phyloP scores from a whole-genome alignment of 2,113 vertebrate species.

The Vidua macroura region DNA sequence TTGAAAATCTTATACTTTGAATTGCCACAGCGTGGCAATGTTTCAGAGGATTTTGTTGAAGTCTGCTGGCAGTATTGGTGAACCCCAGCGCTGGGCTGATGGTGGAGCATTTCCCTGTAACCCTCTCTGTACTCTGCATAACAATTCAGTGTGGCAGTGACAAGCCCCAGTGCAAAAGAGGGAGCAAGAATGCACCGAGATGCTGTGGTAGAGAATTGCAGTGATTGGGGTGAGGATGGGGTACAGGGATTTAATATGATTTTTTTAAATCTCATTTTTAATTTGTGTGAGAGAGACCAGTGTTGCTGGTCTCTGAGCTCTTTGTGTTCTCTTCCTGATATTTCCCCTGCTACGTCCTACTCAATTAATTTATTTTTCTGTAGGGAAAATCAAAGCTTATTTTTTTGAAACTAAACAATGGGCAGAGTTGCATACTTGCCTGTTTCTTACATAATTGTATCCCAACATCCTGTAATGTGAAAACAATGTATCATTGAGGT shows the following conservation, averaged over 20 bases:
- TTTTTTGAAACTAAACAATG: neutral
- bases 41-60: neutral
- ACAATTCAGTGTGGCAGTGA: neutral
- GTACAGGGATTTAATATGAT: neutral
- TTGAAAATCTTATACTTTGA: neutral
- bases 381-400: neutral
- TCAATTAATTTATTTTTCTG: neutral
- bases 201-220: neutral
- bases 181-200: neutral
- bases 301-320: neutral
- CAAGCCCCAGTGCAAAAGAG: neutral
- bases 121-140: neutral
- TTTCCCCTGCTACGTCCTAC: accelerated
- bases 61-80: accelerated
- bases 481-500: neutral
- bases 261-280: neutral
- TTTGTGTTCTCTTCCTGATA: neutral
- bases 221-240: neutral
- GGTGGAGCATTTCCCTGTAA: neutral
- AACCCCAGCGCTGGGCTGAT: neutral
- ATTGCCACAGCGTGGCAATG: slow-evolving; percentile 57
- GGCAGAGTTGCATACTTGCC: neutral
- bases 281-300: neutral
- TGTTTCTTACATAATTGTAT: neutral
- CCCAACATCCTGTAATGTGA: neutral